Evolutionary conservation across 2,113 vertebrate species (phyloP), one percentile per base, ranked within the genome.

Genomic region (Amphiprion percula): DNA sequence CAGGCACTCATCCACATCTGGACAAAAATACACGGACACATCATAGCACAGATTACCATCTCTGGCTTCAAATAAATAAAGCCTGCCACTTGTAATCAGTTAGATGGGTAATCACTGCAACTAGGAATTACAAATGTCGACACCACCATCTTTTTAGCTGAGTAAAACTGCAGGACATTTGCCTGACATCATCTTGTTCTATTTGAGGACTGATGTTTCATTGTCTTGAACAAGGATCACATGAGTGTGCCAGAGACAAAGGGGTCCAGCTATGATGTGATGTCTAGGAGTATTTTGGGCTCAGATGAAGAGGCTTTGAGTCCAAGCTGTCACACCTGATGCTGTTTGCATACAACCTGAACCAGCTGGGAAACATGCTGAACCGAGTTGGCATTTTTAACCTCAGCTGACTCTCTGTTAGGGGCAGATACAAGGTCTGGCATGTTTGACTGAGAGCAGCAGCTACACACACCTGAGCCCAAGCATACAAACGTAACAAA

Each of bases 191-290:
- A 89, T 84, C 67, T 39, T 68, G 62, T 77, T 85, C 82, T 92
- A 83, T 91, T 89, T 85, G 67, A 81, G 65, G 14, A 59, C 23
- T 53, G 66, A 50, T 76, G 81, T 90, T 63, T 90, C 80, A 85
- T 65, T 83, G 78, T 81, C 59, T 83, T 83, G 83, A 82, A 73
- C 73, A 74, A 66, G 69, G 74, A 84, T 80, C 65, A 80, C 61
- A 77, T 33, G 68, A 86, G 61, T 15, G 19, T 81, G 88, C 87
- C 88, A 91, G 87, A 91, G 78, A 26, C 60, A 9, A 64, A 85
- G 69, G 41, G 67, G 78, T 87, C 85, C 89, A 93, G 85, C 80
- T 81, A 89, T 92, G 91, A 93, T 92, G 90, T 90, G 84, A 93
- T 92, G 90, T 90, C 89, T 92, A 63, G 41, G 71, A 88, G 74